Percentiles rank a stretch among this genome's conserved stretches.
Evolutionary conservation across 2,113 vertebrate species (phyloP).

Genomic region (Hippoglossus stenolepis): DNA sequence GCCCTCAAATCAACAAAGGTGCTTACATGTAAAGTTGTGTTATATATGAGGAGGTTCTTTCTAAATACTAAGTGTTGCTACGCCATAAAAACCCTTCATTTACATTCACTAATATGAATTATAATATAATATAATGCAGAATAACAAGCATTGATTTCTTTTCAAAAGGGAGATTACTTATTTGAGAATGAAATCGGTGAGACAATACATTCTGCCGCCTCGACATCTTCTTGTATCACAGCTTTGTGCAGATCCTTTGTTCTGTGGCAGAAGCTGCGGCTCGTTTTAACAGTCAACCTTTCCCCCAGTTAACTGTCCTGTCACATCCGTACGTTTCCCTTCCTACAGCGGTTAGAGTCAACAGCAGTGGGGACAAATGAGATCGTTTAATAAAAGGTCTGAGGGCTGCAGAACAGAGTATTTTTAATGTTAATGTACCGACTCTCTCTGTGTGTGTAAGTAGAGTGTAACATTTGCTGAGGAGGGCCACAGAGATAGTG

Average conservation of each 20-base stretch:
- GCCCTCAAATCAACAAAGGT: too few relatives aligned
- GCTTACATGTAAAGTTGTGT: too few relatives aligned
- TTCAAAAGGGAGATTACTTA: too few relatives aligned
- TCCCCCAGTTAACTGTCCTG: background rate
- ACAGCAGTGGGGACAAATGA: constrained; percentile 27
- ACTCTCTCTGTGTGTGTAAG: background rate
- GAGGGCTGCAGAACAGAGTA: constrained; percentile 16
- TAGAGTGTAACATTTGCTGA: background rate
- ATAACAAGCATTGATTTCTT: too few relatives aligned
- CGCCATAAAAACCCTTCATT: too few relatives aligned
- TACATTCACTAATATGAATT: too few relatives aligned
- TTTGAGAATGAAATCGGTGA: background rate
- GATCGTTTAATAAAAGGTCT: constrained; percentile 35
- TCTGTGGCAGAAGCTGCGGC: background rate
- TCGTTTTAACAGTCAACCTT: too few relatives aligned
- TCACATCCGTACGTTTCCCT: constrained; percentile 19
- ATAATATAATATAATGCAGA: too few relatives aligned
- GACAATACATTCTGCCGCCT: background rate
- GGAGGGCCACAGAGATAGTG: background rate
- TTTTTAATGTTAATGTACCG: constrained; percentile 34
- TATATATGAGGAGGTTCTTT: too few relatives aligned
- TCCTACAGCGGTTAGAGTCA: constrained; percentile 11
- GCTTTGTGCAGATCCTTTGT: constrained; percentile 28
- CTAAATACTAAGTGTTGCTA: too few relatives aligned
- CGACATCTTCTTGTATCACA: background rate